Evolutionary conservation across 2,888 invertebrate genomes (phyloP).

Genomic region (Molorchus minor): DNA sequence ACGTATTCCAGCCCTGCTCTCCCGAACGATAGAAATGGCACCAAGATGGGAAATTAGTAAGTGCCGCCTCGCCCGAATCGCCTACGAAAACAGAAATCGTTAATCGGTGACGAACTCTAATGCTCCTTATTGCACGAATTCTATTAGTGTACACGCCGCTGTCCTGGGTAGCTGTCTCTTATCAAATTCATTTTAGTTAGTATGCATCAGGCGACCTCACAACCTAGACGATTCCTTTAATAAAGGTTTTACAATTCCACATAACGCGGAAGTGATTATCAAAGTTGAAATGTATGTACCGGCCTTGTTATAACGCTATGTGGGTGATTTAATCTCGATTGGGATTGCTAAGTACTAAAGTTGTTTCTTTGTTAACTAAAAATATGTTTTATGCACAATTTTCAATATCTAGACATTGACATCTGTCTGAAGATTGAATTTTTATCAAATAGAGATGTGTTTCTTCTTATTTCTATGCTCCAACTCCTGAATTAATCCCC

Average conservation of each 20-base stretch:
- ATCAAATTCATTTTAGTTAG: slow-evolving; percentile 38
- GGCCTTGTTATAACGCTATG: slow-evolving; percentile 2
- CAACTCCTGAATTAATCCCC: no score
- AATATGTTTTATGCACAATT: no score
- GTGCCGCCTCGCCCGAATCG: slow-evolving; percentile 43
- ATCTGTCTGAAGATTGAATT: no score
- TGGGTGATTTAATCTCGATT: slow-evolving; percentile 1
- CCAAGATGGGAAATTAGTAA: slow-evolving; percentile 53
- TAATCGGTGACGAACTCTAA: slow-evolving; percentile 47
- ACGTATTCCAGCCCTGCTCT: slow-evolving; percentile 12
- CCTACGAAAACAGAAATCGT: slow-evolving; percentile 52
- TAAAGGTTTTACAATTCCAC: slow-evolving; percentile 42
- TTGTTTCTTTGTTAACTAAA: no score
- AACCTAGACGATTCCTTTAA: slow-evolving; percentile 39
- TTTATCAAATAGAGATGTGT: no score
- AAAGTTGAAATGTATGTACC: slow-evolving; percentile 5
- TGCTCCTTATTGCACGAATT: slow-evolving; percentile 45
- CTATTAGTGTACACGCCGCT: slow-evolving; percentile 28
- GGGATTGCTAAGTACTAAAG: no score
- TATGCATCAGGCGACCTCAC: slow-evolving; percentile 33
- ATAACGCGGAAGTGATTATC: slow-evolving; percentile 35
- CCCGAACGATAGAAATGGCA: slow-evolving; percentile 28
- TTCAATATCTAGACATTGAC: no score
- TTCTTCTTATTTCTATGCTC: no score
- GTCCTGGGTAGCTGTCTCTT: slow-evolving; percentile 28